Conservation (phyloP, 1,140 invertebrate genomes). For the Cyrtorhinus lividipennis region DNA sequence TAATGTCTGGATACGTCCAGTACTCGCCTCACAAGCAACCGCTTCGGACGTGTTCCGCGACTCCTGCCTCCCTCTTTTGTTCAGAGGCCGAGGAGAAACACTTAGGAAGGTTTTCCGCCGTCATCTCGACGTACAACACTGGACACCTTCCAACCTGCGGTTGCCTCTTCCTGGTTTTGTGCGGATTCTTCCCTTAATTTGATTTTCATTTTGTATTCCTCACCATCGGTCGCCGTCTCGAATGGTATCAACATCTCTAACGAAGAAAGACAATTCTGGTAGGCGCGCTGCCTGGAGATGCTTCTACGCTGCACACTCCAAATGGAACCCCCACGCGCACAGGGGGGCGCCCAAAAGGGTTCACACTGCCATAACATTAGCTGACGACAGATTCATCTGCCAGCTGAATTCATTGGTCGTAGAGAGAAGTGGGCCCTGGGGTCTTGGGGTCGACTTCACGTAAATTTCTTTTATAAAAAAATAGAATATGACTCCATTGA, state of each 20-base stretch:
- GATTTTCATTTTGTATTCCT: background rate
- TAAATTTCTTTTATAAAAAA: background rate
- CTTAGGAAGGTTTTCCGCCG: background rate
- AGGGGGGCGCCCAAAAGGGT: conserved; percentile 15
- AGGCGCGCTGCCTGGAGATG: conserved; percentile 1
- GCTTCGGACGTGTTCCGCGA: background rate
- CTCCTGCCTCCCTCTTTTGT: background rate
- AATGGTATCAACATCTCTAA: background rate
- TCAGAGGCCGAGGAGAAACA: background rate
- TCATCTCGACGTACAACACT: background rate
- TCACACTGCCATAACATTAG: conserved; percentile 27
- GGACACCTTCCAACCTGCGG: too few relatives aligned
- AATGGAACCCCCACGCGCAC: conserved; percentile 14
- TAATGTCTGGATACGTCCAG: conserved; percentile 14
- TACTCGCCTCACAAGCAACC: conserved; percentile 1
- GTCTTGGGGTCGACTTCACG: background rate
- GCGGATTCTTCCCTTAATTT: background rate
- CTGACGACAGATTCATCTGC: conserved; percentile 32
- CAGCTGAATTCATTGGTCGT: conserved; percentile 24
- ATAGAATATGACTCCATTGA: too few relatives aligned
- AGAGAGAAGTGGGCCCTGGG: conserved; percentile 25
- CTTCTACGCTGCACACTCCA: conserved; percentile 11
- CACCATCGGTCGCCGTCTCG: background rate
- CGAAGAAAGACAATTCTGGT: background rate
- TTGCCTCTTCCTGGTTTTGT: background rate